Evolutionary conservation across 2,797 vertebrate genomes (phyloP), one percentile per base, ranked within the genome.

Genomic region (Apogon talboti): DNA sequence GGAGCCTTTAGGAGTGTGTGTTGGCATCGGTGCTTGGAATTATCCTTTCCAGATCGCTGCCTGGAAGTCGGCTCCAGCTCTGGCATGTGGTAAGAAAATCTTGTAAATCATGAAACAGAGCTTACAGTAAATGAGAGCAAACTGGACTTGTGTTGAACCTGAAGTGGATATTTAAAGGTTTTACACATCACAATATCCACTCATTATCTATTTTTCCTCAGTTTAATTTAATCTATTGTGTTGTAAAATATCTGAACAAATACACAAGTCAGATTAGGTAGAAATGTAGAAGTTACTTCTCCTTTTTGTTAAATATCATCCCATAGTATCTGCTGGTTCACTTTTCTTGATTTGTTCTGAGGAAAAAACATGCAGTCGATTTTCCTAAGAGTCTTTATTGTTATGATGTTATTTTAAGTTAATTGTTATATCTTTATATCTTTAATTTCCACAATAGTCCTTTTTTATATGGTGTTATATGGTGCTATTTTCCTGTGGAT

Each of bases 11-110:
- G 98, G 98, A 0, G 95, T 99, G 28, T 99, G 98, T 59, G 96
- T 93, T 16, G 97, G 97, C 21, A 98, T 99, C 3, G 98, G 98
- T 41, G 97, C 98, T 1, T 99, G 98, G 97, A 99, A 99, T 89
- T 99, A 97, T 83, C 97, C 98, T 50, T 98, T 99, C 78, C 98
- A 98, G 89, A 97, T 96, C 0, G 97, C 94, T 45, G 95, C 94
- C 58, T 98, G 96, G 97, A 99, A 99, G 87, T 95, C 95, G 0
- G 97, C 96, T 42, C 98, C 97, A 0, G 97, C 97, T 2, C 89
- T 99, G 53, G 97, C 97, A 13, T 99, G 98, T 1, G 97, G 98
- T 99, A 94, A 76, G 62, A 1, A 13, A 63, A 24, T 30, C 24
- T 59, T 35, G 5, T 10, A 4, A 50, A 18, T 7, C 19, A 14